Evolutionary conservation across 2,797 vertebrate genomes (phyloP), one percentile per base, ranked within the genome.

Genomic region (Vireo griseus): DNA sequence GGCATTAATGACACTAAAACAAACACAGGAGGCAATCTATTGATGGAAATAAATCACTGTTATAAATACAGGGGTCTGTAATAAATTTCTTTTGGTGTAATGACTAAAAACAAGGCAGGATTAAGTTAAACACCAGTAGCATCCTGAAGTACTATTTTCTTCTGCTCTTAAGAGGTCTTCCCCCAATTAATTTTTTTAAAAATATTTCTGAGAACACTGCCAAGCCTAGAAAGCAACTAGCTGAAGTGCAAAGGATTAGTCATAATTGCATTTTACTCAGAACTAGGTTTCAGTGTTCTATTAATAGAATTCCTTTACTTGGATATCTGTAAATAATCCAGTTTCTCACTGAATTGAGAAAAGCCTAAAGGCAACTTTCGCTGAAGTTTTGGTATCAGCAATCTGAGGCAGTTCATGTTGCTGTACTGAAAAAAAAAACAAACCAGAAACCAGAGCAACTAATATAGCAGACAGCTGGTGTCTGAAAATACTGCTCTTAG

Each of bases 201-300:
- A 26, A 17, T 58, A 45, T 20, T 66, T 90, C 48, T 89, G 66
- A 93, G 45, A 82, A 84, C 24, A 72, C 19, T 85, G 50, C 39
- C 66, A 91, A 79, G 66, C 45, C 77, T 91, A 79, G 54, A 89
- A 91, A 94, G 61, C 78, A 76, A 57, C 63, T 15, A 77, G 65
- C 19, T 91, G 33, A 89, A 94, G 51, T 61, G 42, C 24, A 76
- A 93, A 91, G 52, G 47, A 68, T 85, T 91, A 91, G 42, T 91
- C 75, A 85, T 48, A 85, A 48, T 29, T 65, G 50, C n/a, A 42
- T 63, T 88, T 85, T 87, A 92, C 69, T 94, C 87, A 91, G 62
- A 92, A 92, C 65, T 39, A 89, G 84, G 75, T 92, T 88, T 74
- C 86, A 61, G 37, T 50, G n/a, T 55, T 73, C 92, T 87, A 89